Evolutionary conservation across 1,140 invertebrate species (phyloP).

Genomic region (Ridgeia piscesae): DNA sequence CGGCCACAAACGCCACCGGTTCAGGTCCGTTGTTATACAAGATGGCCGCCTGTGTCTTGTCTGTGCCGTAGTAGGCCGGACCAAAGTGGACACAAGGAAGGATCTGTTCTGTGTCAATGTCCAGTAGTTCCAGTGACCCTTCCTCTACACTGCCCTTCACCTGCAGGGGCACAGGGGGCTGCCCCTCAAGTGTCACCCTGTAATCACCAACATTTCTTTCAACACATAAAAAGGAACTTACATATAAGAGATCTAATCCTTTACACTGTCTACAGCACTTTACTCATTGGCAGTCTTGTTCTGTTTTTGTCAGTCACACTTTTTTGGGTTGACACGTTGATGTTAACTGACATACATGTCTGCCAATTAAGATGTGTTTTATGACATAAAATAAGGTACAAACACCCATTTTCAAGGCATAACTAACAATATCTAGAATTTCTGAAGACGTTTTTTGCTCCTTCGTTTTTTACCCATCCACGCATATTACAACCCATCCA

Average conservation of each 20-base stretch:
- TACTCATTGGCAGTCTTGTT: too few species aligned
- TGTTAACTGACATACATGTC: too few species aligned
- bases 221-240: background rate
- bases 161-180: constrained; percentile 36
- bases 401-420: too few species aligned
- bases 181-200: constrained; percentile 51
- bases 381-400: too few species aligned
- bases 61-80: constrained; percentile 55
- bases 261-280: too few species aligned
- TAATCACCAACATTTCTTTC: background rate
- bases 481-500: too few species aligned
- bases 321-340: too few species aligned
- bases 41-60: constrained; percentile 49
- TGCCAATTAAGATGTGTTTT: too few species aligned
- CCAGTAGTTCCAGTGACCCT: constrained; percentile 46
- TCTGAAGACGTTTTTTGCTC: too few species aligned
- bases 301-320: too few species aligned
- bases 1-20: constrained; percentile 53
- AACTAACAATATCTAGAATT: too few species aligned
- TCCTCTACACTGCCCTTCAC: constrained; percentile 49
- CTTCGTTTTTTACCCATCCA: too few species aligned
- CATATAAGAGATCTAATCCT: constrained; percentile 13
- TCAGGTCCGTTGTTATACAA: constrained; percentile 56
- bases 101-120: constrained; percentile 38
- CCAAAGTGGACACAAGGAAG: constrained; percentile 56